A percentile compares a stretch with the other conserved stretches of the same genome.
These are phyloP conservation scores for Heliocidaris erythrogramma DNA, from an alignment of 35 echinoderm and acorn worm genomes.

Conservation along the genomic window DNA sequence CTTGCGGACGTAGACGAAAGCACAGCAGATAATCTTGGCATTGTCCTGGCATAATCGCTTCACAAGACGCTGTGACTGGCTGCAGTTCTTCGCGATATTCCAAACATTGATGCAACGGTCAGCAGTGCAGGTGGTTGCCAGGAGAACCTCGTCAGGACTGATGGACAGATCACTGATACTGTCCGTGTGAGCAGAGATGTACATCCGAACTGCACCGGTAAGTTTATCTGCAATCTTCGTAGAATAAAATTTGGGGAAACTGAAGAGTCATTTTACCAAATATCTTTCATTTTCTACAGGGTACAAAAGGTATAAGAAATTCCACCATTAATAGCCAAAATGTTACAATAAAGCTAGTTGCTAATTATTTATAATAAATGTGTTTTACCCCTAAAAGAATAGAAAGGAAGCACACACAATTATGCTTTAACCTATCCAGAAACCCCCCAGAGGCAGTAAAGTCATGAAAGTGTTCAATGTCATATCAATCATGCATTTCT, in stretches of 20 bases:
- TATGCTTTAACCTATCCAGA: no score
- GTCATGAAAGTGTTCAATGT: no score
- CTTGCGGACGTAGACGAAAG: not conserved
- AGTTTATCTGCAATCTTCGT: not conserved
- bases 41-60: not conserved
- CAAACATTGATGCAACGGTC: not conserved
- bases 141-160: not conserved
- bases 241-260: not conserved
- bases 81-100: not conserved
- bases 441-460: no score
- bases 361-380: no score
- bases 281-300: no score
- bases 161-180: not conserved
- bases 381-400: no score
- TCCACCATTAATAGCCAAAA: no score
- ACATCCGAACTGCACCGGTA: not conserved
- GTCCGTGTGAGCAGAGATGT: not conserved
- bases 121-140: not conserved
- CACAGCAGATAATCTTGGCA: not conserved
- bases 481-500: no score
- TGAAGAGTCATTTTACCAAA: not conserved
- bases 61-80: not conserved
- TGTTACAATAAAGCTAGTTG: no score
- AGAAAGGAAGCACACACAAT: no score
- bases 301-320: no score